Conservation (phyloP, 64 coral and sea anemone genomes). For the Platygyra sinensis region DNA sequence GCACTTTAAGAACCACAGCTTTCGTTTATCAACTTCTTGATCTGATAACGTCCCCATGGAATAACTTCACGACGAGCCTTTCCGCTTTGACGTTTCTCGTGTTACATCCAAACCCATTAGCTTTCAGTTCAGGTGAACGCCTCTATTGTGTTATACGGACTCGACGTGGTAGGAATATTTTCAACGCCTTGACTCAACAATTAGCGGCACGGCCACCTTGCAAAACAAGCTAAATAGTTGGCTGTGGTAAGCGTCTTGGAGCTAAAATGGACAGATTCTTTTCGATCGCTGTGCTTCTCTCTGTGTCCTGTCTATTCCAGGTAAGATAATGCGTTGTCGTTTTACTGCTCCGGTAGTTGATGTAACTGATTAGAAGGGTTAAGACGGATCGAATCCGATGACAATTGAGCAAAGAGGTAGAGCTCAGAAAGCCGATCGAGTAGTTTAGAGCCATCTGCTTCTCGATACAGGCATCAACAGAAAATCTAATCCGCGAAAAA, state of each 20-base stretch:
- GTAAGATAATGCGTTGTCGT: neutral
- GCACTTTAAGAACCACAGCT: neutral
- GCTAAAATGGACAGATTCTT: conserved; percentile 10
- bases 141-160: neutral
- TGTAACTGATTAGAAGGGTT: neutral
- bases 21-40: neutral
- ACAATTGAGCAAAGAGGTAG: neutral
- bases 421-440: too few species aligned
- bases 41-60: conserved; percentile 6
- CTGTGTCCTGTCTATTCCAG: neutral
- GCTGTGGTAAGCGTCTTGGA: neutral
- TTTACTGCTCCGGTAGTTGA: neutral
- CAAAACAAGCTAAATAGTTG: neutral
- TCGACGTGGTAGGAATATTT: neutral
- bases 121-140: neutral
- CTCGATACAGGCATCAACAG: too few species aligned
- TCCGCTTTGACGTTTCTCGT: neutral
- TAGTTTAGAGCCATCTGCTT: too few species aligned
- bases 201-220: neutral
- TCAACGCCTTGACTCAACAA: neutral
- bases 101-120: conserved; percentile 5
- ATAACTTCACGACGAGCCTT: neutral
- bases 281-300: neutral
- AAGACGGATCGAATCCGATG: neutral
- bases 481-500: too few species aligned